phyloP scores from a whole-genome alignment of 2,888 invertebrate genomes.

The Orchesella flavescens region DNA sequence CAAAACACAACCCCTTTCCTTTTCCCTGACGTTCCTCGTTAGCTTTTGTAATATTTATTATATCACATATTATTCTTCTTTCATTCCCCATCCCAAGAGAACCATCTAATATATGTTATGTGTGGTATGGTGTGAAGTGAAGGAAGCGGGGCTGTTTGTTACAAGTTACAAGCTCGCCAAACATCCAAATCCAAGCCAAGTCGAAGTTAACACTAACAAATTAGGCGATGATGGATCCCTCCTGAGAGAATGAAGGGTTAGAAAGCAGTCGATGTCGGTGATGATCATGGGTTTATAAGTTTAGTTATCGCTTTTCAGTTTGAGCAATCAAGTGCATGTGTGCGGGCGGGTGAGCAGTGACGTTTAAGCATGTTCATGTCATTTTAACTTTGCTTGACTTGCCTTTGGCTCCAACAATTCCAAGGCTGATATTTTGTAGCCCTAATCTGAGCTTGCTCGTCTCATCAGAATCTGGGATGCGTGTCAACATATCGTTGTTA shows the following conservation, averaged over 20 bases:
- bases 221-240: slow-evolving; percentile 64
- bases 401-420: no score
- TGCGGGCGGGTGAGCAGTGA: slow-evolving; percentile 63
- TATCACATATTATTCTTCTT: neutral
- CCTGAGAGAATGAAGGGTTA: slow-evolving; percentile 31
- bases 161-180: slow-evolving; percentile 52
- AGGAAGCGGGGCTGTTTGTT: neutral
- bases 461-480: neutral
- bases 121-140: slow-evolving; percentile 1
- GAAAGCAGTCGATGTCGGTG: slow-evolving; percentile 7
- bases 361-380: slow-evolving; percentile 58
- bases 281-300: neutral
- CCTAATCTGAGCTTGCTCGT: neutral
- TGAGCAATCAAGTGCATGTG: slow-evolving; percentile 61
- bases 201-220: slow-evolving; percentile 65
- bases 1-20: slow-evolving; percentile 21
- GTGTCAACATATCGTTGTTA: slow-evolving; percentile 20
- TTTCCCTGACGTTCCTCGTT: neutral
- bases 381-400: slow-evolving; percentile 48
- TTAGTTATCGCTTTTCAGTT: slow-evolving; percentile 48
- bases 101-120: neutral
- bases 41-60: neutral
- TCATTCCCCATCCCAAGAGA: slow-evolving; percentile 10
- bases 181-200: no score
- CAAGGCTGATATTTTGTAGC: neutral